Evolutionary conservation across 2,888 invertebrate genomes (phyloP).

Genomic region (Fragum sueziense): DNA sequence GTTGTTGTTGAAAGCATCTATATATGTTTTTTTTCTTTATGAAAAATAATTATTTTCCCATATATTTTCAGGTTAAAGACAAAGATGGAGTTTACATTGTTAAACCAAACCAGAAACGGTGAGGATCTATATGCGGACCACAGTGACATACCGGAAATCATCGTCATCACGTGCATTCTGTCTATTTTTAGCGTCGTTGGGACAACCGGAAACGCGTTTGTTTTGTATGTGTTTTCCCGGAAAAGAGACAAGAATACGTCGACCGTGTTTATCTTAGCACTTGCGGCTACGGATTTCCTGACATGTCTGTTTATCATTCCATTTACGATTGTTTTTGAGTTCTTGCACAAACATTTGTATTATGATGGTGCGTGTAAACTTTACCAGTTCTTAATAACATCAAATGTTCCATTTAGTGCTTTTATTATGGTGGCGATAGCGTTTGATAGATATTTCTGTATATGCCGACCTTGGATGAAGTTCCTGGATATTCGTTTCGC

Average conservation of each 20-base stretch:
- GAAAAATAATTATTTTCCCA: neutral
- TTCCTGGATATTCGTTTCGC: conserved; percentile 50
- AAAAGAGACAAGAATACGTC: conserved; percentile 72
- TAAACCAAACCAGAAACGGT: conserved; percentile 53
- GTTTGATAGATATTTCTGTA: conserved; percentile 79
- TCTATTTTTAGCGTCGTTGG: conserved; percentile 74
- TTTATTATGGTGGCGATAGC: conserved; percentile 80
- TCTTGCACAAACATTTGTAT: conserved; percentile 66
- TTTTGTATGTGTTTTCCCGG: conserved; percentile 78
- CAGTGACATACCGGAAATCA: conserved; percentile 49
- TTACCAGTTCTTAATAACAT: conserved; percentile 77
- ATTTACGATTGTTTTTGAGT: conserved; percentile 77
- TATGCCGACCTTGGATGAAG: conserved; percentile 74
- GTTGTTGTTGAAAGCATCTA: no score
- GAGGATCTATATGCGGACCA: conserved; percentile 41
- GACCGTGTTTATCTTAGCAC: conserved; percentile 77
- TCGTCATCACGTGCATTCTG: conserved; percentile 62
- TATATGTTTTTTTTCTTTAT: neutral
- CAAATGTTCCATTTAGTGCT: conserved; percentile 76
- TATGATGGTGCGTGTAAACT: conserved; percentile 73
- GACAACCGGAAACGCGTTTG: conserved; percentile 79
- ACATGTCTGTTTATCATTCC: conserved; percentile 78
- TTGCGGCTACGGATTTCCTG: conserved; percentile 77
- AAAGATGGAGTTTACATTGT: conserved; percentile 15
- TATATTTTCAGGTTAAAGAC: neutral